These are phyloP conservation scores for Apodemus speciosus DNA, from an alignment of 2,113 vertebrate genomes.

Conservation along the genomic window DNA sequence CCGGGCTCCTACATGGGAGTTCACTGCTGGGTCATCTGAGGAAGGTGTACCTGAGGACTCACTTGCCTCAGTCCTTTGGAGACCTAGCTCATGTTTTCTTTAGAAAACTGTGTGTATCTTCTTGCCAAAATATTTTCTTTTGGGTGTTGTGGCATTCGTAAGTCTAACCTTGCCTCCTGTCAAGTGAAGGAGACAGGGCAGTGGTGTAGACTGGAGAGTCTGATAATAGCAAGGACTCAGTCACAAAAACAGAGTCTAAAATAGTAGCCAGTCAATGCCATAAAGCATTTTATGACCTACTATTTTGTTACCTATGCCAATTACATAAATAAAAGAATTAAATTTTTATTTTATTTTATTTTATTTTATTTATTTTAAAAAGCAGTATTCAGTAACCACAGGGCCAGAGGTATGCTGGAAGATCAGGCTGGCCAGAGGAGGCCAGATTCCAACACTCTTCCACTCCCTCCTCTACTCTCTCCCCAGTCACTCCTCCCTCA, in stretches of 20 bases:
- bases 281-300: neutral
- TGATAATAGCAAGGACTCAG: rapidly evolving
- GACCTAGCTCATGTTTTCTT: neutral
- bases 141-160: neutral
- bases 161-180: neutral
- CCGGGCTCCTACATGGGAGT: neutral
- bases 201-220: neutral
- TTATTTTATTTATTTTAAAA: neutral
- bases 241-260: neutral
- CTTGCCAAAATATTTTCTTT: neutral
- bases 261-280: neutral
- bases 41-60: neutral
- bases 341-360: no score
- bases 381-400: neutral
- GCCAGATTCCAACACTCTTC: rapidly evolving
- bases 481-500: neutral
- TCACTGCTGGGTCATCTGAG: neutral
- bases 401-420: neutral
- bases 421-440: neutral
- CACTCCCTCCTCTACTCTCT: neutral
- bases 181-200: neutral
- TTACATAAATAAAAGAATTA: neutral
- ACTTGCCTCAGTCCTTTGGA: neutral
- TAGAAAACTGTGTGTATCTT: no score
- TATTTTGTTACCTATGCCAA: neutral